Evolutionary conservation across 2,113 vertebrate species (phyloP).

Genomic region (Thunnus maccoyii): DNA sequence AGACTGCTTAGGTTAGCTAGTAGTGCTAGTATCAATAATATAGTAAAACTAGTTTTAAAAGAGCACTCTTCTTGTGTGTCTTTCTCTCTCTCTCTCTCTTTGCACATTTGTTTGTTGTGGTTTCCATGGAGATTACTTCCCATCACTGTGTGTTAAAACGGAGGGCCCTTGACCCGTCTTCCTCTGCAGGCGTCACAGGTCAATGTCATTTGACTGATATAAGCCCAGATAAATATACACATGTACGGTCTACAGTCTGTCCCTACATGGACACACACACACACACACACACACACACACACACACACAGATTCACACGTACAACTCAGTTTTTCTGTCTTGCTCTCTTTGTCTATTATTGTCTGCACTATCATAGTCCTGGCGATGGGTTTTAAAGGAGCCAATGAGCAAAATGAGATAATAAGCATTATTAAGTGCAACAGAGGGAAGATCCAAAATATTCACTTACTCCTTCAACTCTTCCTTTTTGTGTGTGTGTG

Average conservation of each 20-base stretch:
- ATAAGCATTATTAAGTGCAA: not conserved
- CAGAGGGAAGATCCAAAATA: conserved; percentile 30
- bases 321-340: not conserved
- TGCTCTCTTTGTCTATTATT: not conserved
- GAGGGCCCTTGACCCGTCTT: conserved; percentile 53
- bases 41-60: not conserved
- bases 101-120: conserved; percentile 61
- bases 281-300: not conserved
- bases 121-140: conserved; percentile 63
- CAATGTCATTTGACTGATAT: conserved; percentile 15
- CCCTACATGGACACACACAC: not conserved
- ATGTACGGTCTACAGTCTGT: not conserved
- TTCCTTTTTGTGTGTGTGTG: conserved; percentile 40
- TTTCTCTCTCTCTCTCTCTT: conserved; percentile 1
- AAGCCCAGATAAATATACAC: conserved; percentile 11
- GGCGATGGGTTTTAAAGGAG: not conserved
- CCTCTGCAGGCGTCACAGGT: conserved; percentile 51
- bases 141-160: conserved; percentile 39
- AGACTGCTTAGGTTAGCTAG: not conserved
- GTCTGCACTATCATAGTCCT: not conserved
- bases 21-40: conserved; percentile 2
- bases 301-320: not conserved
- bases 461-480: conserved; percentile 40
- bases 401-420: conserved; percentile 5
- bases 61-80: not conserved